Evolutionary conservation across 2,888 invertebrate species (phyloP).

Genomic region (Callinectes sapidus): DNA sequence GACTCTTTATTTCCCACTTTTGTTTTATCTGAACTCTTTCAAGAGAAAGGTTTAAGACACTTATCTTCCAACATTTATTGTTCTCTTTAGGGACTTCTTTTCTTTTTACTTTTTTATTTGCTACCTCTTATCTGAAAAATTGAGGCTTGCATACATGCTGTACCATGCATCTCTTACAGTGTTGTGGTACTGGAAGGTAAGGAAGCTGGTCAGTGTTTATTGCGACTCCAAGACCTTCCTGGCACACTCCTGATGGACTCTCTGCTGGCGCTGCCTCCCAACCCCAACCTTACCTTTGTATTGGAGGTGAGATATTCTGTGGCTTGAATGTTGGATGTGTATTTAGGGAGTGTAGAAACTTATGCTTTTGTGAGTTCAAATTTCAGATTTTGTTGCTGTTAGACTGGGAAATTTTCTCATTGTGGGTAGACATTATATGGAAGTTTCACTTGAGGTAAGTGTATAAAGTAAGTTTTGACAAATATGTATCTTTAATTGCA

Average conservation of each 20-base stretch:
- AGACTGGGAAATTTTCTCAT: no score
- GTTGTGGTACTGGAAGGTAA: constrained; percentile 41
- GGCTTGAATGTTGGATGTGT: neutral
- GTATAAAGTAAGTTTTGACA: no score
- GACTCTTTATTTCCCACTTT: no score
- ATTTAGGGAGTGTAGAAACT: neutral
- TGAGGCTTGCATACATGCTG: neutral
- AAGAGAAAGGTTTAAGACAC: no score
- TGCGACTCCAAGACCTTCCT: constrained; percentile 56
- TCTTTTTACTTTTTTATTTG: no score
- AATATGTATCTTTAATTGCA: no score
- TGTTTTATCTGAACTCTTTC: no score
- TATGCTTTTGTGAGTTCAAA: neutral
- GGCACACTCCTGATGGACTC: constrained; percentile 62
- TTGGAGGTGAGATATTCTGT: constrained; percentile 45
- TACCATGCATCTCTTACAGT: neutral
- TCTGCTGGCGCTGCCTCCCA: constrained; percentile 36
- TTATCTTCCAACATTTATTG: no score
- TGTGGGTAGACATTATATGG: no score
- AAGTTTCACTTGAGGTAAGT: no score
- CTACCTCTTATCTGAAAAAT: neutral
- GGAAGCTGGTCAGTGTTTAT: constrained; percentile 41
- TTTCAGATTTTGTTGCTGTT: neutral
- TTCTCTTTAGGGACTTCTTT: no score
- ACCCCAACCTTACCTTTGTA: constrained; percentile 56